These are phyloP conservation scores for Coelinius sp. DNA, from an alignment of 2,888 invertebrate species.

Conservation along the genomic window DNA sequence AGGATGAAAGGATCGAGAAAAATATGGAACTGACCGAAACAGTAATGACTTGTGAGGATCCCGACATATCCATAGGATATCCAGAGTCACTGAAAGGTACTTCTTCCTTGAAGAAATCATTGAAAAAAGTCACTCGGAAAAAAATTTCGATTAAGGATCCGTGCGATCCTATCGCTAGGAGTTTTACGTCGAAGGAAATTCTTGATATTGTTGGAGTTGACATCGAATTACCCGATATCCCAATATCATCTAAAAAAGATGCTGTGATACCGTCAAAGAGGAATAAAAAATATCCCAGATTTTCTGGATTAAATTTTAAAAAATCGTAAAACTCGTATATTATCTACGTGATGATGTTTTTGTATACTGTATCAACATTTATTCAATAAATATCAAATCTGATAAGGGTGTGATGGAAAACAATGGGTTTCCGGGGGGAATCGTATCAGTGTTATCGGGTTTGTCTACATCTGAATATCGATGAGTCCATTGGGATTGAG, in stretches of 20 bases:
- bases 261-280: background rate
- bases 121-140: background rate
- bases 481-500: slow-evolving; percentile 20
- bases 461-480: slow-evolving; percentile 23
- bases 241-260: background rate
- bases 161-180: slow-evolving; percentile 38
- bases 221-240: slow-evolving; percentile 22
- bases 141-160: slow-evolving; percentile 5
- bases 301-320: slow-evolving; percentile 39
- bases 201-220: slow-evolving; percentile 39
- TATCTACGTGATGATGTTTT: background rate
- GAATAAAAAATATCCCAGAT: slow-evolving; percentile 42
- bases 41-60: background rate
- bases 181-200: slow-evolving; percentile 45
- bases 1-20: background rate
- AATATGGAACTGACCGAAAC: slow-evolving; percentile 9
- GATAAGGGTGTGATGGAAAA: slow-evolving; percentile 7
- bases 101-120: background rate
- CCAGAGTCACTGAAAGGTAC: slow-evolving; percentile 15
- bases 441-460: slow-evolving; percentile 8
- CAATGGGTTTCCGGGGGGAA: slow-evolving; percentile 4
- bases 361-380: background rate
- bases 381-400: slow-evolving; percentile 18
- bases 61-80: slow-evolving; percentile 18
- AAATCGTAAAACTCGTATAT: background rate